Conservation (phyloP, 1,140 invertebrate species). For the Drosophila auraria region DNA sequence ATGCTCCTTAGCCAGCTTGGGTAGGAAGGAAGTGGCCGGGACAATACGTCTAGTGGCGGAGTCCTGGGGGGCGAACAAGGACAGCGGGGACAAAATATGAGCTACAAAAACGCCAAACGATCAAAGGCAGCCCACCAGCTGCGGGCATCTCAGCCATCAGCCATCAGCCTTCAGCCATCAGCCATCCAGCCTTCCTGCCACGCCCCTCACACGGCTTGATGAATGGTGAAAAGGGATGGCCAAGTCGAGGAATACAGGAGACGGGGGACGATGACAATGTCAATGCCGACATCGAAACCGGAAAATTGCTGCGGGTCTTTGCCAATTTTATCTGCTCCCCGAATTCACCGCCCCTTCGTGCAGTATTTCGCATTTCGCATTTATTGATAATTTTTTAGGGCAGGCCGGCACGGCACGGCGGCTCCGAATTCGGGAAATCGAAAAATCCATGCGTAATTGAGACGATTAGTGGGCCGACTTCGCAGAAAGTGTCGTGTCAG, state of each 20-base stretch:
- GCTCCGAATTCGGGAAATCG: not conserved
- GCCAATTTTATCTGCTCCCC: slow-evolving; percentile 62
- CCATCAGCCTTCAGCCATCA: slow-evolving; percentile 1
- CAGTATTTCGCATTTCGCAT: slow-evolving; percentile 25
- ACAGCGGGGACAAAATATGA: slow-evolving; percentile 62
- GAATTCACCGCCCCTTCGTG: slow-evolving; percentile 3
- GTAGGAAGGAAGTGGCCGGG: slow-evolving; percentile 24
- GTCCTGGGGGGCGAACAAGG: slow-evolving; percentile 3
- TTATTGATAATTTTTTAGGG: slow-evolving; percentile 77
- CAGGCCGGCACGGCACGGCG: not conserved
- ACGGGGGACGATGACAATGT: slow-evolving; percentile 72
- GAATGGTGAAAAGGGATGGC: slow-evolving; percentile 46
- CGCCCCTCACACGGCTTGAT: slow-evolving; percentile 48
- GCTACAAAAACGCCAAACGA: slow-evolving; percentile 65
- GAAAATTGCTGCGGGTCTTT: slow-evolving; percentile 83
- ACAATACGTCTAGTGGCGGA: slow-evolving; percentile 49
- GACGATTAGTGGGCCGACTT: slow-evolving; percentile 63
- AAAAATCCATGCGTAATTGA: slow-evolving; percentile 80
- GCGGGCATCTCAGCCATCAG: slow-evolving; percentile 50
- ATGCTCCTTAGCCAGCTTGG: slow-evolving; percentile 44
- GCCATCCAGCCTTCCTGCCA: slow-evolving; percentile 11
- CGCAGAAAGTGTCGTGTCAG: slow-evolving; percentile 58
- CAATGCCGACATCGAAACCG: slow-evolving; percentile 79
- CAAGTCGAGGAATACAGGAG: slow-evolving; percentile 24
- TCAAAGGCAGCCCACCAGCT: slow-evolving; percentile 76